Percentiles rank a stretch among this genome's conserved stretches.
Evolutionary conservation across 2,113 vertebrate genomes (phyloP).

Genomic region (Xenopus tropicalis): DNA sequence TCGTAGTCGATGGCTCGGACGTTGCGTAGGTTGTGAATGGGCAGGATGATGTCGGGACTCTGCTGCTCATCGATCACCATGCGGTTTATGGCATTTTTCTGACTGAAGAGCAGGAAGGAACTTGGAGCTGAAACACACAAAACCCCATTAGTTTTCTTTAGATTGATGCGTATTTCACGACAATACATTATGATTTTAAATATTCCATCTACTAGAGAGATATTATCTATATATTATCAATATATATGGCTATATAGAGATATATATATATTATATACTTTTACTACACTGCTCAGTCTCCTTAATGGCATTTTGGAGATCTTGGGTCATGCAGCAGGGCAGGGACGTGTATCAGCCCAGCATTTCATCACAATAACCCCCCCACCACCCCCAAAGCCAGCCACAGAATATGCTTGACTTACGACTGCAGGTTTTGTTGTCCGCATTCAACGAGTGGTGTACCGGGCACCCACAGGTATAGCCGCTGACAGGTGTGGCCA

Average conservation of each 20-base stretch:
- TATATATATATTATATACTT: no score
- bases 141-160: neutral
- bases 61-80: slow-evolving; percentile 98
- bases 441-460: slow-evolving; percentile 88
- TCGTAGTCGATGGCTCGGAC: slow-evolving; percentile 93
- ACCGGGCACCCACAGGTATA: slow-evolving; percentile 93
- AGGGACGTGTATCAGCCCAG: no score
- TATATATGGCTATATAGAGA: no score
- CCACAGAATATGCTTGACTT: slow-evolving; percentile 53
- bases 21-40: slow-evolving; percentile 89
- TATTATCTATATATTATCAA: no score
- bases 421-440: slow-evolving; percentile 97
- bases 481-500: slow-evolving; percentile 82
- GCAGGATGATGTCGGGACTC: slow-evolving; percentile 95
- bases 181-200: no score
- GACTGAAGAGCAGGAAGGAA: slow-evolving; percentile 94
- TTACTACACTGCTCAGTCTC: no score
- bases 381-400: no score
- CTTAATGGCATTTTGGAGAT: no score
- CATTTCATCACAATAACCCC: no score
- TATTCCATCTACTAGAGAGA: no score
- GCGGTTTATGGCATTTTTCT: slow-evolving; percentile 92
- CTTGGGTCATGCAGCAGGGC: no score
- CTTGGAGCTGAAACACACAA: slow-evolving; percentile 76
- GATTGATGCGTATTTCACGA: no score